Evolutionary conservation across 1,140 invertebrate genomes (phyloP), one percentile per base, ranked within the genome.

Genomic region (Drosophila takahashii): DNA sequence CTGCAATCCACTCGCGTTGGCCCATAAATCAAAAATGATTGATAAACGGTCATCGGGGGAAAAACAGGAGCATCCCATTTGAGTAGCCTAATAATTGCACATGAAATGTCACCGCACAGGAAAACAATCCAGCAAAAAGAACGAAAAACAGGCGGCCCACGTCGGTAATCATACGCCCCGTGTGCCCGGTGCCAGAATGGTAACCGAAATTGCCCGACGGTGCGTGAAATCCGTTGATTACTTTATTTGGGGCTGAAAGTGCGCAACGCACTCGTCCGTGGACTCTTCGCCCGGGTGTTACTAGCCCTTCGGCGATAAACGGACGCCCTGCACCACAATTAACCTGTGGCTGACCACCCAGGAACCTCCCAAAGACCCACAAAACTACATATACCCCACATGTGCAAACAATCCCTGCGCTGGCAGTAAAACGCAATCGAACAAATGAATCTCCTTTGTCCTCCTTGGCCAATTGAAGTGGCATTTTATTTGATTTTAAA

Each of bases 161-260:
- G 56, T 37, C 71, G 42, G 65, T 67, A 86, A 87, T 86, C 83
- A 87, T 79, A 73, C 83, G 79, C 71, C 66, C 76, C 50, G 71
- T 79, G 57, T 56, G 50, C 50, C 54, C 65, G 34, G 48, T 34
- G 29, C 9, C 27, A 52, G 50, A 47, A 41, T 11, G 36, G 36
- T 57, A 44, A 29, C 75, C 54, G 53, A 81, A 81, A 85, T 78
- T 90, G 78, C 26, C 48, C 62, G 65, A 26, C 59, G 67, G 77
- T 72, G 86, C 81, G 86, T 86, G 61, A 90, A 90, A 90, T 90
- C 72, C 86, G 81, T 87, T 90, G 87, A 90, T 90, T 90, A 87
- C 87, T 90, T 86, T 90, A 90, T 90, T 90, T 90, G 69, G 71
- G 50, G 57, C 69, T 42, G 22, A 79, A 71, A 87, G 62, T 86